Evolutionary conservation across 1,140 invertebrate species (phyloP).

Genomic region (Saccostrea cuccullata): DNA sequence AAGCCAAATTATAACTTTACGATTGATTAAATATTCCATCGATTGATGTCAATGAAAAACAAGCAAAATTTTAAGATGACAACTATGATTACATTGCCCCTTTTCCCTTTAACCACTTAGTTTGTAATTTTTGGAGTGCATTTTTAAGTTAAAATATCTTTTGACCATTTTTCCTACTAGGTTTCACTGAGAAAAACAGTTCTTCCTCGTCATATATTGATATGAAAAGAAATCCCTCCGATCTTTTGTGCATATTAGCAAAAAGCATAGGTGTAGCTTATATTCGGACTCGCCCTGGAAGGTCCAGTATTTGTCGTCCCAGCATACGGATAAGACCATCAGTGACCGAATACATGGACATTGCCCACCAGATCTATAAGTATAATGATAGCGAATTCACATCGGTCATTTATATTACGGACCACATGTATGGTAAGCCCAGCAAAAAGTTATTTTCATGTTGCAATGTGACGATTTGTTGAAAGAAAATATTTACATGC

Average conservation of each 20-base stretch:
- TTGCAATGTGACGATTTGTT: neutral
- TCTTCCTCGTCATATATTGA: constrained; percentile 28
- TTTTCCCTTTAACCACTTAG: no score
- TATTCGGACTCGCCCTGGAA: neutral
- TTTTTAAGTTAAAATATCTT: no score
- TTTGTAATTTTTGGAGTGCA: no score
- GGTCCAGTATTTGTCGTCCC: neutral
- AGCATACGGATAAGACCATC: constrained; percentile 7
- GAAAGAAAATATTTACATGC: neutral
- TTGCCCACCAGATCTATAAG: constrained; percentile 32
- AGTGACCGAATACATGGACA: constrained; percentile 35
- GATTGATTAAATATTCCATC: no score
- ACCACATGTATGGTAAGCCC: constrained; percentile 12
- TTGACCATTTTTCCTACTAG: neutral
- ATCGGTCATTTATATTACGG: constrained; percentile 12
- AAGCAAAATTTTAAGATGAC: no score
- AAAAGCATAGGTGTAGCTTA: neutral
- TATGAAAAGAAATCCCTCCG: constrained; percentile 13
- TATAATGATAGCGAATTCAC: neutral
- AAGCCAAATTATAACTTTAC: no score
- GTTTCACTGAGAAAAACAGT: constrained; percentile 10
- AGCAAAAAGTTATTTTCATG: neutral
- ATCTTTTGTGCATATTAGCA: neutral
- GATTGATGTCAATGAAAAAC: no score
- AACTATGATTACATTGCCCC: no score